These are phyloP conservation scores for Eupithecia pulchellata DNA, from an alignment of 2,888 invertebrate species.

Conservation along the genomic window DNA sequence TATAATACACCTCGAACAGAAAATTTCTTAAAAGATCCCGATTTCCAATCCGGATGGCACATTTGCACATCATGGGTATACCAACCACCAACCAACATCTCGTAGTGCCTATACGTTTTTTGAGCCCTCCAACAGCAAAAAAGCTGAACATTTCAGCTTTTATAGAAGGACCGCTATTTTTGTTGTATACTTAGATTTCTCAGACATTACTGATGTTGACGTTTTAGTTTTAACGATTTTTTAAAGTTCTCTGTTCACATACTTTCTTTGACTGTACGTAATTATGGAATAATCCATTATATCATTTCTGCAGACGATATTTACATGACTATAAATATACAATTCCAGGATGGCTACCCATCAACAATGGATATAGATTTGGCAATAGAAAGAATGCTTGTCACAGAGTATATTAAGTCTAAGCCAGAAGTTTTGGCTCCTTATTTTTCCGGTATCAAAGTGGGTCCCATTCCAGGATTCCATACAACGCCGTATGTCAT, in stretches of 20 bases:
- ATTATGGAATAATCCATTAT: too few relatives aligned
- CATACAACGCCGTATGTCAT: constrained; percentile 80
- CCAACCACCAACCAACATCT: background rate
- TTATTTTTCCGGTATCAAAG: constrained; percentile 62
- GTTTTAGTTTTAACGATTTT: too few relatives aligned
- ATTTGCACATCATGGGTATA: constrained; percentile 71
- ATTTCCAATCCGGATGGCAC: constrained; percentile 69
- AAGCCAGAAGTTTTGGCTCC: constrained; percentile 67
- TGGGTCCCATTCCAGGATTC: constrained; percentile 78
- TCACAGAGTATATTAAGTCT: constrained; percentile 73
- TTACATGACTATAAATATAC: background rate
- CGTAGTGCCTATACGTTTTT: too few relatives aligned
- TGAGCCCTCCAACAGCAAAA: too few relatives aligned
- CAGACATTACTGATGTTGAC: too few relatives aligned
- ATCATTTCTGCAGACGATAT: constrained; percentile 9
- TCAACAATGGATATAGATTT: constrained; percentile 86
- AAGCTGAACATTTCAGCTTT: too few relatives aligned
- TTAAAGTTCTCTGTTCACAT: too few relatives aligned
- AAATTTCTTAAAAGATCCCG: constrained; percentile 73
- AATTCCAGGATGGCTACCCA: constrained; percentile 77
- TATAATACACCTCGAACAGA: constrained; percentile 68
- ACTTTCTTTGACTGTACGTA: background rate
- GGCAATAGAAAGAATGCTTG: constrained; percentile 84
- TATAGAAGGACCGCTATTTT: too few relatives aligned
- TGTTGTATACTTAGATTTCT: too few relatives aligned